Evolutionary conservation across 1,140 invertebrate genomes (phyloP).

Genomic region (Papilio helenus): DNA sequence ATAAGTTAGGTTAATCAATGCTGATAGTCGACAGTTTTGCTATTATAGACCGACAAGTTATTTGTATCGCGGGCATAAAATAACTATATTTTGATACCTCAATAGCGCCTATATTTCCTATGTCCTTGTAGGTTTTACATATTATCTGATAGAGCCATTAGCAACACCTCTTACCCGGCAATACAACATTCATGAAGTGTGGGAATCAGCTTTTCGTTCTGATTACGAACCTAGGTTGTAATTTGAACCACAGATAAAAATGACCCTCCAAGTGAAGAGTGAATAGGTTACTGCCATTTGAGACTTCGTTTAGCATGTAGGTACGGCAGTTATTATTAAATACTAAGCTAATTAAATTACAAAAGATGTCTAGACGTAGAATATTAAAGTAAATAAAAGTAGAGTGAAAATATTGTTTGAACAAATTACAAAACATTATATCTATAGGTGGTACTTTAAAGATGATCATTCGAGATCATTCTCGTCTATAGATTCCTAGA

Average conservation of each 20-base stretch:
- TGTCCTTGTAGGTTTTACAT: too few relatives aligned
- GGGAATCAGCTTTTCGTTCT: background rate
- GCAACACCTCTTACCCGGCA: too few relatives aligned
- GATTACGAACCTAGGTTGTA: background rate
- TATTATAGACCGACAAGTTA: too few relatives aligned
- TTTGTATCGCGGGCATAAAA: too few relatives aligned
- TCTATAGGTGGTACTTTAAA: background rate
- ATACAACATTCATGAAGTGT: background rate
- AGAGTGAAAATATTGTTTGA: background rate
- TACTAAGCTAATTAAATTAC: background rate
- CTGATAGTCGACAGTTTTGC: too few relatives aligned
- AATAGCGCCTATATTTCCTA: too few relatives aligned
- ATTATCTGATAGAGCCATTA: too few relatives aligned
- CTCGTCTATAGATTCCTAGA: too few relatives aligned
- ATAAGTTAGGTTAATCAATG: too few relatives aligned
- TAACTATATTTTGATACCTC: too few relatives aligned
- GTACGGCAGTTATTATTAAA: background rate
- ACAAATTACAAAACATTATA: background rate
- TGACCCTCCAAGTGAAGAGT: background rate
- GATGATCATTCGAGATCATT: background rate
- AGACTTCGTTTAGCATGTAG: background rate
- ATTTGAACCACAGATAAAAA: background rate
- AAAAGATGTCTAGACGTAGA: background rate
- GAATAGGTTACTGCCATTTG: background rate
- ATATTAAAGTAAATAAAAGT: background rate